Percentiles rank a stretch among this genome's conserved stretches.
phyloP scores from a whole-genome alignment of 2,797 vertebrate species.

The Agapornis canus region DNA sequence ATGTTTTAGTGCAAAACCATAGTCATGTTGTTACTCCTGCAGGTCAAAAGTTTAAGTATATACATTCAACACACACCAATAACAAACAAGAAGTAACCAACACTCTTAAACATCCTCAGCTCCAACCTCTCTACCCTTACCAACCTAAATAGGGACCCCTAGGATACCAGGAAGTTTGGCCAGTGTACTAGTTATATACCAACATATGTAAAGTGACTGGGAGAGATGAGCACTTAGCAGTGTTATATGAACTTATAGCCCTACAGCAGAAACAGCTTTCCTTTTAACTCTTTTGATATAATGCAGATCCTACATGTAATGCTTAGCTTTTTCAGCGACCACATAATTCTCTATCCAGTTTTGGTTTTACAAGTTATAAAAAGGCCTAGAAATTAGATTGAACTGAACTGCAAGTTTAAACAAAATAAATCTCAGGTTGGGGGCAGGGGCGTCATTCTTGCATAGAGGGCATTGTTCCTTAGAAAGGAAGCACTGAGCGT shows the following conservation, averaged over 20 bases:
- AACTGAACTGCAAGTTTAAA: neutral
- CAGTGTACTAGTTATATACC: neutral
- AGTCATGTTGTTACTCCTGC: neutral
- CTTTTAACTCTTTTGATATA: neutral
- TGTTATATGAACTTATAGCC: neutral
- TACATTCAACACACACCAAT: neutral
- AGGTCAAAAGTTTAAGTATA: neutral
- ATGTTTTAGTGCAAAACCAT: neutral
- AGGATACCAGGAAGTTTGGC: neutral
- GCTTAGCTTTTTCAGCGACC: neutral
- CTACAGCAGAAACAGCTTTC: neutral
- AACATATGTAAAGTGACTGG: fast-evolving
- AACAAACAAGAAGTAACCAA: neutral
- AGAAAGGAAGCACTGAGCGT: slow-evolving; percentile 9
- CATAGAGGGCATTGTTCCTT: neutral
- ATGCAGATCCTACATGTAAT: neutral
- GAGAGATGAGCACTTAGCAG: neutral
- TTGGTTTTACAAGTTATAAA: neutral
- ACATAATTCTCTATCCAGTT: neutral
- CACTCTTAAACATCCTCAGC: neutral
- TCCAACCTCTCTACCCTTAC: neutral
- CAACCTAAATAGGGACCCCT: neutral
- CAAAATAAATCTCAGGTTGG: neutral
- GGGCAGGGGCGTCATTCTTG: neutral
- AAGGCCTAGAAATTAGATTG: neutral